Conservation (phyloP, 2,888 invertebrate species). For the Gastrophysa polygoni region DNA sequence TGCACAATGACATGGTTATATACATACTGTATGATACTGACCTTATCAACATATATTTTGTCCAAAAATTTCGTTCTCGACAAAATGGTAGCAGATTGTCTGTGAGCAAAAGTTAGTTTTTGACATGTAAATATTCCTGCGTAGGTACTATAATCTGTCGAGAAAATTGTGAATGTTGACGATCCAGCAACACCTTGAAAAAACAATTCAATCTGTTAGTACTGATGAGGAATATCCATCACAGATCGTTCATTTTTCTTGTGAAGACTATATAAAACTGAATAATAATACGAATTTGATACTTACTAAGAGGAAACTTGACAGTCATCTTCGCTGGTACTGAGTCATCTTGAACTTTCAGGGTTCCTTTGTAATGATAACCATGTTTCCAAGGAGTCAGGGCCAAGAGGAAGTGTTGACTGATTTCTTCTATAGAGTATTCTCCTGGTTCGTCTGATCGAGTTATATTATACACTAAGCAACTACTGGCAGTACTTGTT, state of each 20-base stretch:
- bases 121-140: conserved; percentile 83
- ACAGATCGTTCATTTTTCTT: neutral
- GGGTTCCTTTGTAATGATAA: conserved; percentile 76
- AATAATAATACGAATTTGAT: too few relatives aligned
- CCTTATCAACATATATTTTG: conserved; percentile 72
- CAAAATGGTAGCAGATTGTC: conserved; percentile 81
- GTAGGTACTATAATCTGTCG: conserved; percentile 76
- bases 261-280: too few relatives aligned
- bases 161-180: conserved; percentile 74
- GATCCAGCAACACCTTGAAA: conserved; percentile 72
- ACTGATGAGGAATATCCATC: too few relatives aligned
- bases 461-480: conserved; percentile 80
- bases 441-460: conserved; percentile 70
- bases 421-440: conserved; percentile 73
- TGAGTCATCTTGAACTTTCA: conserved; percentile 68
- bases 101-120: conserved; percentile 74
- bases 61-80: conserved; percentile 76
- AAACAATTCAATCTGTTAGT: neutral
- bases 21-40: conserved; percentile 54
- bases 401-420: conserved; percentile 72
- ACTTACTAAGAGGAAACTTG: conserved; percentile 79
- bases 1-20: too few relatives aligned
- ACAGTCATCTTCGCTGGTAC: conserved; percentile 76
- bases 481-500: conserved; percentile 80
- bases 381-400: conserved; percentile 79